These are phyloP conservation scores for Talpa occidentalis DNA, from an alignment of 2,113 vertebrate species.

Conservation along the genomic window DNA sequence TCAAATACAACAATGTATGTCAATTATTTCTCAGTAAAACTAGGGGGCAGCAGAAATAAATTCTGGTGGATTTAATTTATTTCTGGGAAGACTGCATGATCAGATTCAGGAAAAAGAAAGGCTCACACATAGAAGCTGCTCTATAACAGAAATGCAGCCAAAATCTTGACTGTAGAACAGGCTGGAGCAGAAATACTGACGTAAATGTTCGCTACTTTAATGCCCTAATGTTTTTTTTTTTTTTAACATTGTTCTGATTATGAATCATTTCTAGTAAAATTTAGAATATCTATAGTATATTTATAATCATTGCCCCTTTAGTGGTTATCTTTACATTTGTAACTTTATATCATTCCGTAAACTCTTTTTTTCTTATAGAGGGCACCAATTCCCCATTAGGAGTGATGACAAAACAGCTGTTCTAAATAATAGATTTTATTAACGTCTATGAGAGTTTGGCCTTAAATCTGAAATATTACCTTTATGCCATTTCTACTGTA, in stretches of 20 bases:
- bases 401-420: conserved; percentile 21
- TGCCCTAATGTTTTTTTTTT: background rate
- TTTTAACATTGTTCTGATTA: conserved; percentile 20
- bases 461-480: conserved; percentile 33
- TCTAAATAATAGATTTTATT: background rate
- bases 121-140: background rate
- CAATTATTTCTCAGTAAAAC: background rate
- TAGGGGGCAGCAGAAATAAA: conserved; percentile 30
- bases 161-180: conserved; percentile 4
- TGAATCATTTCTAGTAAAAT: conserved; percentile 47
- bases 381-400: background rate
- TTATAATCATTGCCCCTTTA: conserved; percentile 18
- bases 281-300: conserved; percentile 26
- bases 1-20: background rate
- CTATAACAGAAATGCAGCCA: background rate
- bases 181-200: background rate
- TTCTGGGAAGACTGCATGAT: background rate
- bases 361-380: background rate
- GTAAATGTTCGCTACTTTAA: conserved; percentile 37
- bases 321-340: conserved; percentile 46
- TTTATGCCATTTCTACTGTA: background rate
- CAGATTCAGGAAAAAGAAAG: background rate
- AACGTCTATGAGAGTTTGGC: background rate
- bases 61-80: conserved; percentile 7
- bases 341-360: conserved; percentile 25